Base-by-base conservation (phyloP, 1,140 invertebrate species). In the Lithobius niger region DNA sequence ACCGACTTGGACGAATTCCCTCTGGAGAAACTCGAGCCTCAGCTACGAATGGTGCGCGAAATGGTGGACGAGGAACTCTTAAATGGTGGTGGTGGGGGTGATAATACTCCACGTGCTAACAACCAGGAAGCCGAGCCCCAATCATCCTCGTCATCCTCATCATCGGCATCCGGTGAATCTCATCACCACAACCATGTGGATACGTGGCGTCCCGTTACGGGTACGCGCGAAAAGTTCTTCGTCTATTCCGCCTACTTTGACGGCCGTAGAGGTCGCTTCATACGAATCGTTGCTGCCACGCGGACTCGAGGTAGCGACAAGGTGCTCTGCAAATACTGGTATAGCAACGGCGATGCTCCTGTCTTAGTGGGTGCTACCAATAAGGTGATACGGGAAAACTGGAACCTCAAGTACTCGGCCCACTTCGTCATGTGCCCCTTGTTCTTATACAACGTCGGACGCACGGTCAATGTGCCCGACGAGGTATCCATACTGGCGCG, bases 381-480 rank as follows among this genome's bases (percentile, higher is more conserved):
- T 26, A 68, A 84, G 79, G 77, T 85, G 0, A 93, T 94, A 27
- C 74, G 88, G 25, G 90, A 95, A 69, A 92, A 93, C 68, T 95
- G 89, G 89, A 93, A 91, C 67, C 70, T 93, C 2, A 89, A 89
- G 65, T 95, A 91, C 70, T 92, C 87, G 62, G 90, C 89, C 6
- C 86, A 83, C 59, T 94, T 93, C 66, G 78, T 95, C 1, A 75
- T 91, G 36, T 93, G 89, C 62, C 80, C 84, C 2, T 68, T 90
- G 36, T 71, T 59, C 28, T 27, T 24, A 24, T 28, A 42, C 51
- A 43, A 57, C 24, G 47, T 51, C 58, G 59, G 50, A 26, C 56
- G 57, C 52, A 21, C 48, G 31, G 4, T 45, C 44, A 48, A 51
- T 3, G 54, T 62, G 10, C 79, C 80, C n/a, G 75, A 72, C 58